Evolutionary conservation across 1,140 invertebrate species (phyloP).

Genomic region (Lerema accius): DNA sequence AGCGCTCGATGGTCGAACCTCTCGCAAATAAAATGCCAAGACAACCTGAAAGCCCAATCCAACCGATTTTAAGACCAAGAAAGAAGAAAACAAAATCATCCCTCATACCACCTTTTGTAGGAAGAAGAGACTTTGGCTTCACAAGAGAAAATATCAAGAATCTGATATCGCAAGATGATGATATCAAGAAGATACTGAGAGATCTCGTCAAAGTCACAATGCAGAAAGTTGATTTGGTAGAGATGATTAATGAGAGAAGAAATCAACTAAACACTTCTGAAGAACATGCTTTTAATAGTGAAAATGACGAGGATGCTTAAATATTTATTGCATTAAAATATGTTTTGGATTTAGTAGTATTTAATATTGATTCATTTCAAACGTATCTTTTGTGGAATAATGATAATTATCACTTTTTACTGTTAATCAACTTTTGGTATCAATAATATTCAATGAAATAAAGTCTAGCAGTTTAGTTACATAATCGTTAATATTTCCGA

Average conservation of each 20-base stretch:
- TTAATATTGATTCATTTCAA: too few species aligned
- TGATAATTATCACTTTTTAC: too few species aligned
- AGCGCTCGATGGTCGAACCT: background rate
- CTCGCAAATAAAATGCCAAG: conserved; percentile 21
- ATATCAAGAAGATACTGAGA: conserved; percentile 73
- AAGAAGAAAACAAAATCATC: conserved; percentile 34
- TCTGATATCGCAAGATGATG: conserved; percentile 65
- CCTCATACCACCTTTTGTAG: conserved; percentile 38
- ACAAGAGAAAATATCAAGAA: conserved; percentile 66
- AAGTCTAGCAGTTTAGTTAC: too few species aligned
- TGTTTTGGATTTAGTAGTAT: too few species aligned
- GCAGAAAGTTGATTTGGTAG: conserved; percentile 68
- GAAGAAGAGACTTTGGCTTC: conserved; percentile 53
- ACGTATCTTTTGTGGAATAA: too few species aligned
- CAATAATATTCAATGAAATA: too few species aligned
- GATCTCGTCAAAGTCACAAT: conserved; percentile 72
- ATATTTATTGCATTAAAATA: too few species aligned
- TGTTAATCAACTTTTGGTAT: too few species aligned
- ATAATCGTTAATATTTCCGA: too few species aligned
- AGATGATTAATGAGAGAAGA: conserved; percentile 51
- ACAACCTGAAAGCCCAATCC: conserved; percentile 22
- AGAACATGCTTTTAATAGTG: conserved; percentile 28
- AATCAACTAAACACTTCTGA: conserved; percentile 23
- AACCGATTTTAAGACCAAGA: conserved; percentile 17
- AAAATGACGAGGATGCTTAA: conserved; percentile 42